phyloP scores from a whole-genome alignment of 1,140 invertebrate genomes.

The Papilio xuthus region DNA sequence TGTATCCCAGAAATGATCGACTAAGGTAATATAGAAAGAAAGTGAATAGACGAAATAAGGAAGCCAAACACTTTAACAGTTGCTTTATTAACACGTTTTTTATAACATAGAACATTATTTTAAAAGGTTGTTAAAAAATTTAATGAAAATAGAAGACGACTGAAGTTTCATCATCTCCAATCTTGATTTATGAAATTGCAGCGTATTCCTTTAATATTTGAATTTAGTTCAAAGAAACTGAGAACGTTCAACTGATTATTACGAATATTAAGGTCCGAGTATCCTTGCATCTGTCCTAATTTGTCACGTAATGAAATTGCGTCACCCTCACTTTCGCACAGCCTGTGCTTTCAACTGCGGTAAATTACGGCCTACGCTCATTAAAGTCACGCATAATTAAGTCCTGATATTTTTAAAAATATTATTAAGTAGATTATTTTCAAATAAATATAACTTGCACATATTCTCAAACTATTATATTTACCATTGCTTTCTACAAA shows the following conservation, averaged over 20 bases:
- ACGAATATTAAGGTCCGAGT: background rate
- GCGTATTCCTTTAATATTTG: background rate
- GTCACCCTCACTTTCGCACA: background rate
- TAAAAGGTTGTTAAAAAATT: background rate
- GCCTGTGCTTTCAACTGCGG: background rate
- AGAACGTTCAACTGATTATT: background rate
- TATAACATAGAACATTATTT: background rate
- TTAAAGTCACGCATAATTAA: constrained; percentile 14
- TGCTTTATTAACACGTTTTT: background rate
- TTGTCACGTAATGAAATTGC: constrained; percentile 10
- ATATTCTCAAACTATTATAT: background rate
- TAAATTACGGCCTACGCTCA: background rate
- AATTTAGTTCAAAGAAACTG: background rate
- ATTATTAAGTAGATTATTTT: background rate
- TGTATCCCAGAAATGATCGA: background rate
- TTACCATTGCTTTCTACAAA: background rate
- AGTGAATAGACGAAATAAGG: background rate
- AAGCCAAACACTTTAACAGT: background rate
- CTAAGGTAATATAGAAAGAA: background rate
- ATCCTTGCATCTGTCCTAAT: constrained; percentile 10
- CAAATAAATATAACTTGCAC: background rate
- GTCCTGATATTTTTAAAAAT: background rate
- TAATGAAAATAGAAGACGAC: background rate
- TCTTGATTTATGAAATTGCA: background rate
- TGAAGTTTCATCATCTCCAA: background rate